Percentiles rank a stretch among this genome's conserved stretches.
These are phyloP conservation scores for Clarias fuscus DNA, from an alignment of 2,797 vertebrate genomes.

Conservation along the genomic window DNA sequence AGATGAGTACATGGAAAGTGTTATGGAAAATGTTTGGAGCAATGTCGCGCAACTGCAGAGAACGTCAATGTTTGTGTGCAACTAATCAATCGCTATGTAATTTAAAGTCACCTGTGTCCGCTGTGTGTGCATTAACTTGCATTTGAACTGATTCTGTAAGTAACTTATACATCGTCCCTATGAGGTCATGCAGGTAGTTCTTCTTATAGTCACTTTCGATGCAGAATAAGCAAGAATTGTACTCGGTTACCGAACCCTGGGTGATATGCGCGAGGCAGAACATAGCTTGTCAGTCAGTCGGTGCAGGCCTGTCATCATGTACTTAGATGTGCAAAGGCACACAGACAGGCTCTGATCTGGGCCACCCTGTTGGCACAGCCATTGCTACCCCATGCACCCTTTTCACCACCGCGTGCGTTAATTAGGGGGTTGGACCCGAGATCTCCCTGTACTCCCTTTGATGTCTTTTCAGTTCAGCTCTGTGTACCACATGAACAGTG, in stretches of 20 bases:
- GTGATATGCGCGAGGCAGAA: not conserved
- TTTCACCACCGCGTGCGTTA: conserved; percentile 80
- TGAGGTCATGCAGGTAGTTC: not conserved
- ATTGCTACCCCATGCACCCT: conserved; percentile 78
- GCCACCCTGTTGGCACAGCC: conserved; percentile 77
- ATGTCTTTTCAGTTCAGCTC: conserved; percentile 54
- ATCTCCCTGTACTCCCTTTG: conserved; percentile 58
- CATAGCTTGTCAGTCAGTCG: conserved; percentile 22
- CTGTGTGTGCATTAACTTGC: not conserved
- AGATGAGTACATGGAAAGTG: conserved; percentile 41
- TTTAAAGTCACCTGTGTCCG: no score
- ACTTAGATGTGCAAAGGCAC: conserved; percentile 71
- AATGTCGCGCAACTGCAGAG: conserved; percentile 39
- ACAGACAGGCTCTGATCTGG: conserved; percentile 75
- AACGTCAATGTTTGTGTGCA: conserved; percentile 28
- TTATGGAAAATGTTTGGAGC: conserved; percentile 29
- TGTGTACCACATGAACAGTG: conserved; percentile 59
- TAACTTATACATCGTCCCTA: not conserved
- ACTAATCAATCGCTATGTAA: conserved; percentile 18
- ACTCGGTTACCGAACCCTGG: not conserved
- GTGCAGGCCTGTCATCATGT: conserved; percentile 69
- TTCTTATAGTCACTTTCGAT: conserved; percentile 9
- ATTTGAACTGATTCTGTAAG: not conserved
- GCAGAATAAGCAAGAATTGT: conserved; percentile 51
- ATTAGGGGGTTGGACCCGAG: conserved; percentile 79